Conservation (phyloP, 2,797 vertebrate genomes). For the Cichlasoma orientale region DNA sequence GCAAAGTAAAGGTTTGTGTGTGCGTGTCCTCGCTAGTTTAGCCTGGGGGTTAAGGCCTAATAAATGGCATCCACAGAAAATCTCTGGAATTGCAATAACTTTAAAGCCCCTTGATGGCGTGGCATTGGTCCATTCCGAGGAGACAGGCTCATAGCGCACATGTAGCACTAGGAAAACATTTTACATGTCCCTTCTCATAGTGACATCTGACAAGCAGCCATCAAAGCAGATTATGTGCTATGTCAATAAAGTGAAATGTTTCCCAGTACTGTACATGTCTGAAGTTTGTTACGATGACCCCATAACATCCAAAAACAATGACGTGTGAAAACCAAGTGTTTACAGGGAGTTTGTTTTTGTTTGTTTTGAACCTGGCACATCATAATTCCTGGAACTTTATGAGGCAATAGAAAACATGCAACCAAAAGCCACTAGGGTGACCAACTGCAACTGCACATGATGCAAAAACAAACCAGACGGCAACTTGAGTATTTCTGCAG, state of each 20-base stretch:
- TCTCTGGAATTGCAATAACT: conserved; percentile 46
- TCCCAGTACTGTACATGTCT: conserved; percentile 7
- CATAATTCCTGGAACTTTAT: conserved; percentile 6
- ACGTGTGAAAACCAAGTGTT: conserved; percentile 8
- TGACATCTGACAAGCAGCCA: conserved; percentile 45
- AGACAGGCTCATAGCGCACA: conserved; percentile 27
- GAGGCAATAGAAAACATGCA: not conserved
- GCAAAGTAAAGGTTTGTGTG: conserved; percentile 25
- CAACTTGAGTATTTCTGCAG: conserved; percentile 35
- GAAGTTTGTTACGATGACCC: conserved; percentile 21
- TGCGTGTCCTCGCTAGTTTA: conserved; percentile 11
- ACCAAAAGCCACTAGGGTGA: not conserved
- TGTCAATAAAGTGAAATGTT: conserved; percentile 40
- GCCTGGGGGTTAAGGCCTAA: not conserved
- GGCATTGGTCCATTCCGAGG: conserved; percentile 28
- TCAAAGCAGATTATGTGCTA: conserved; percentile 46
- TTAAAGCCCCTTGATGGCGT: conserved; percentile 21
- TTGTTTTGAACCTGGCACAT: not conserved
- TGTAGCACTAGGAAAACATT: conserved; percentile 19
- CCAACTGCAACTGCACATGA: not conserved
- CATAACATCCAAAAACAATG: conserved; percentile 10
- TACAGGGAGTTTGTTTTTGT: not conserved
- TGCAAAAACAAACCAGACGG: conserved; percentile 25
- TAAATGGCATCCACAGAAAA: conserved; percentile 42
- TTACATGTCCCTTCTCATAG: conserved; percentile 34